Base-by-base conservation (phyloP, 2,113 vertebrate species). In the Podiceps cristatus region DNA sequence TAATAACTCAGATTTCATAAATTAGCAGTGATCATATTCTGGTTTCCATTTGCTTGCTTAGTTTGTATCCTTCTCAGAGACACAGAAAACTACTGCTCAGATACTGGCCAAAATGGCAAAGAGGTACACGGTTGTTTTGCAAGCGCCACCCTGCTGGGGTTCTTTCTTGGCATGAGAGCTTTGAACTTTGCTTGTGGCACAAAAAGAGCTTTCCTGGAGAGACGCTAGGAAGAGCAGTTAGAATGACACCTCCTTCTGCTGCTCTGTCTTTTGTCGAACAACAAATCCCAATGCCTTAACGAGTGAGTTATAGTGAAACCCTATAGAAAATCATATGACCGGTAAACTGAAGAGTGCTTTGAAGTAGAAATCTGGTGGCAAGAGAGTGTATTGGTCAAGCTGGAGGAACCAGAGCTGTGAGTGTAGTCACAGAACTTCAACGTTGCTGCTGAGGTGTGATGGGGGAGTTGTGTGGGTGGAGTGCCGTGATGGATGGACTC, bases 1-100 rank as follows among this genome's bases (percentile, higher is more conserved):
- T 89, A 93, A 91, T 87, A 96, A 96, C 42, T 88, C 91, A 95
- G 73, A 86, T 94, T 93, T 93, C 72, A 89, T 80, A 94, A 94
- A 93, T 91, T 96, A 94, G 37, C 42, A 33, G 79, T 33, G 66
- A 60, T 95, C 84, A 35, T 87, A 83, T 96, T 84, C 60, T 86
- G 45, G 25, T 78, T 97, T 86, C 44, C 29, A 89, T 95, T 91
- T 96, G 55, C 88, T 75, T 44, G n/a, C 29, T 92, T 82, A 86
- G 49, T 56, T 78, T 94, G n/a, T 59, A 23, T 90, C 37, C 33
- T 40, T 93, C 49, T 24, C 75, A 92, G 72, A 52, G 18, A 76
- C 71, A 78, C 25, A 75, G 59, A 62, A 82, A 72, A 66, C 42
- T 73, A 33, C 64, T 58, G 29, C 77, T 88, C 73, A 76, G 44